Evolutionary conservation across 1,140 invertebrate species (phyloP).

Genomic region (Sipha flava): DNA sequence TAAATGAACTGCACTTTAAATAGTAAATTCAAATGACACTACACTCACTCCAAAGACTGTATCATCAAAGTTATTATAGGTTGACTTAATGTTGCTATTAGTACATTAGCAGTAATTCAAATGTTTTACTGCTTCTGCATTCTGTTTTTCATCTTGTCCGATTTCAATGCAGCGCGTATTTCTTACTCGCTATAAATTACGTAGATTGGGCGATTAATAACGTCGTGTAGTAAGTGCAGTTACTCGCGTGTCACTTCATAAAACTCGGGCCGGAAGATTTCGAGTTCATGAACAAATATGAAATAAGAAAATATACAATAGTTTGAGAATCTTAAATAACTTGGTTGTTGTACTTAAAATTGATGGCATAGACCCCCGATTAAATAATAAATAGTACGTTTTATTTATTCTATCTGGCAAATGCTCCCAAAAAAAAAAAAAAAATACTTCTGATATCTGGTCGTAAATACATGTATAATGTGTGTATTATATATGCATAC

Average conservation of each 20-base stretch:
- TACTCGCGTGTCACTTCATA: background rate
- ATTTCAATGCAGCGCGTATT: background rate
- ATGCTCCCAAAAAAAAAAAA: background rate
- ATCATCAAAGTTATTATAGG: background rate
- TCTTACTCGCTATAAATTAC: background rate
- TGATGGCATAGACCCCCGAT: background rate
- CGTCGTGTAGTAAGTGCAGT: background rate
- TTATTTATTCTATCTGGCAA: background rate
- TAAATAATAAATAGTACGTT: background rate
- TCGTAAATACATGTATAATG: background rate
- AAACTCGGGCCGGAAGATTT: background rate
- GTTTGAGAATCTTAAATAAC: background rate
- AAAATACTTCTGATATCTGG: background rate
- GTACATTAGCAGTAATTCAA: background rate
- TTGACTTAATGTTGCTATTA: background rate
- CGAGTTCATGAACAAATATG: background rate
- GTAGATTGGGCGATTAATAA: slow-evolving; percentile 10
- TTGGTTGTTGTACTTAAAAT: background rate
- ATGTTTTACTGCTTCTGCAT: slow-evolving; percentile 10
- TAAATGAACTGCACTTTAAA: too few species aligned
- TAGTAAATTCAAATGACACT: too few species aligned
- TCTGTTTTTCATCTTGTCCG: background rate
- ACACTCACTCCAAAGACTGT: background rate
- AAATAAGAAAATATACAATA: background rate
- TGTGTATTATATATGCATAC: too few species aligned